phyloP scores from a whole-genome alignment of 2,113 vertebrate genomes.

The Lynx canadensis region DNA sequence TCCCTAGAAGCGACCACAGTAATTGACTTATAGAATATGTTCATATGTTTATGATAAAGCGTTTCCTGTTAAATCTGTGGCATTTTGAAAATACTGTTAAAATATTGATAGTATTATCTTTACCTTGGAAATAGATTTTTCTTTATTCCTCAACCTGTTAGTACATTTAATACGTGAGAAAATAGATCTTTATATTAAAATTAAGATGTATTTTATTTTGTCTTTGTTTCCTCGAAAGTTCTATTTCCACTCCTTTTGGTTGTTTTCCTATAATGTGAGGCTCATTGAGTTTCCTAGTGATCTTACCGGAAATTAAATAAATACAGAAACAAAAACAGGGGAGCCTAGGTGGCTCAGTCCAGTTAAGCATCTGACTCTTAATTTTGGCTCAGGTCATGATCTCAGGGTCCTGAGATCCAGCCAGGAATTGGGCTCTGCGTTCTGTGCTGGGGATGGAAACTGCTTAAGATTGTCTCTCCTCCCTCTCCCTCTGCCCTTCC shows the following conservation, averaged over 20 bases:
- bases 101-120: neutral
- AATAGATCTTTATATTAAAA: conserved; percentile 41
- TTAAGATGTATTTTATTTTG: conserved; percentile 54
- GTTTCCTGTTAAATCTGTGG: neutral
- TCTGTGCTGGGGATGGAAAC: too few relatives aligned
- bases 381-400: too few relatives aligned
- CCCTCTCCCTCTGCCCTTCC: too few relatives aligned
- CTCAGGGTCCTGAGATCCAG: too few relatives aligned
- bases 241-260: neutral
- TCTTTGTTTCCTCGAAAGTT: conserved; percentile 47
- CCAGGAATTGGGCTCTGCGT: too few relatives aligned
- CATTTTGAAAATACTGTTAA: neutral
- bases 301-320: neutral
- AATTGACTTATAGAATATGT: neutral
- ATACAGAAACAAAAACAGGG: neutral
- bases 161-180: neutral
- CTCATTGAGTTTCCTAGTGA: conserved; percentile 63
- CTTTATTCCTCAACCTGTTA: neutral
- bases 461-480: too few relatives aligned
- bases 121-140: neutral
- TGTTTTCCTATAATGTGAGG: neutral
- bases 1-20: neutral
- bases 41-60: neutral
- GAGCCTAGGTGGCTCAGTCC: too few relatives aligned
- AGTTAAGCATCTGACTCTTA: too few relatives aligned